Evolutionary conservation across 2,113 vertebrate genomes (phyloP), one percentile per base, ranked within the genome.

Genomic region (Gavialis gangeticus): DNA sequence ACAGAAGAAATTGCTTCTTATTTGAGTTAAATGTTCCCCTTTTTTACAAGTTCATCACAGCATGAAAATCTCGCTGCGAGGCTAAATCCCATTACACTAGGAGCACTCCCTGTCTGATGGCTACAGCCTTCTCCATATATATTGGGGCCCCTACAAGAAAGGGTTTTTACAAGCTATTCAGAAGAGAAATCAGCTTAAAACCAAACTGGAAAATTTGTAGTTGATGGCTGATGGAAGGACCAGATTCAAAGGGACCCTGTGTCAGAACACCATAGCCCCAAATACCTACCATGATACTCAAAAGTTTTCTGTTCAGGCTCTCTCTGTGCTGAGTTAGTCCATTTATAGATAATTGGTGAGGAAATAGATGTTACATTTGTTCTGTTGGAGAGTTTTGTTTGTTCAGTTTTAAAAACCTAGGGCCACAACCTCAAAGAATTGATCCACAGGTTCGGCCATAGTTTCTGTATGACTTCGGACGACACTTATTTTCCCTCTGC

Each of bases 1-100:
- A 67, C 0, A 64, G 55, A 95, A 85, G 94, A 95, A 96, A 96
- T 82, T 63, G 54, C 73, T 85, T 93, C 89, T 79, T 92, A 60
- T 55, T 89, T 64, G 63, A 88, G 67, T 92, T 75, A 28, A 85
- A 67, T 56, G 19, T 81, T 89, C 82, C 89, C 82, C 46, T 91
- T 87, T 67, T 37, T 86, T 83, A 80, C 21, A 34, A 80, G 30
- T 37, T 89, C 54, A 28, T 15, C 14, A 27, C 84, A 81, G 77
- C 19, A 76, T 71, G n/a, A 81, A 91, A 85, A 24, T 11, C 56
- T n/a, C 82, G 17, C 85, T 84, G 81, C 46, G 87, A 78, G 56
- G 2, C 8, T 28, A 59, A 56, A 25, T 90, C 55, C 54, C 21
- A 5, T 0, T 2, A 60, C 73, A 57, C 17, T 15, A 28, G 77